These are phyloP conservation scores for Erebia palarica DNA, from an alignment of 2,888 invertebrate species.

Conservation along the genomic window DNA sequence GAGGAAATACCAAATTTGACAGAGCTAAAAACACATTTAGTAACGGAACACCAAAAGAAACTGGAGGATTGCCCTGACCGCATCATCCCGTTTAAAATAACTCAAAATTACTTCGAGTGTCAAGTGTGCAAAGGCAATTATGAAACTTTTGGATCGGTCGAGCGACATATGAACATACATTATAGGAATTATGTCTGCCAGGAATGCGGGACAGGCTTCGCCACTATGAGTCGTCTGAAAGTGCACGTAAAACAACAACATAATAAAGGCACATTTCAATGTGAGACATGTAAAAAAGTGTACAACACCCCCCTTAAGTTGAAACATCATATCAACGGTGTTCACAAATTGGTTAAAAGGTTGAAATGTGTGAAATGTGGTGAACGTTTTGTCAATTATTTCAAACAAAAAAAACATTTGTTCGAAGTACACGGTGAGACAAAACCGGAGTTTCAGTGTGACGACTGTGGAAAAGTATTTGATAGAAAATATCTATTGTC, in stretches of 20 bases:
- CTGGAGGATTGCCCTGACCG: constrained; percentile 58
- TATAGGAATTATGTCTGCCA: constrained; percentile 66
- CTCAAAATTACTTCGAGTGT: constrained; percentile 51
- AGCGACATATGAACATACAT: constrained; percentile 70
- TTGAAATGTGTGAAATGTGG: constrained; percentile 45
- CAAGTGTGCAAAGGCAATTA: constrained; percentile 62
- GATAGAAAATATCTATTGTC: constrained; percentile 36
- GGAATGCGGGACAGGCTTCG: constrained; percentile 66
- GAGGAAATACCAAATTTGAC: constrained; percentile 48
- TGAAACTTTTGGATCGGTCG: constrained; percentile 69
- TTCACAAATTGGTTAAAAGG: constrained; percentile 51
- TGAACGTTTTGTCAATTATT: constrained; percentile 41
- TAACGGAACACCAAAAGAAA: constrained; percentile 56
- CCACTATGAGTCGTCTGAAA: constrained; percentile 62
- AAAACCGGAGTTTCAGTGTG: constrained; percentile 37
- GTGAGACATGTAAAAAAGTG: constrained; percentile 60
- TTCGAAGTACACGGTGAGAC: constrained; percentile 38
- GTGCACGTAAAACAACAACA: constrained; percentile 63
- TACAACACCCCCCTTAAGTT: constrained; percentile 58
- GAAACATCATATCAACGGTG: constrained; percentile 59
- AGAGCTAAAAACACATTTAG: constrained; percentile 60
- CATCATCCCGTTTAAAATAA: constrained; percentile 63
- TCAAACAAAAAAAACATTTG: constrained; percentile 42
- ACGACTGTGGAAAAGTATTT: constrained; percentile 43
- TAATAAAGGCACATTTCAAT: constrained; percentile 53